Conservation (phyloP, 2,113 vertebrate species). For the Bujurquina vittata region DNA sequence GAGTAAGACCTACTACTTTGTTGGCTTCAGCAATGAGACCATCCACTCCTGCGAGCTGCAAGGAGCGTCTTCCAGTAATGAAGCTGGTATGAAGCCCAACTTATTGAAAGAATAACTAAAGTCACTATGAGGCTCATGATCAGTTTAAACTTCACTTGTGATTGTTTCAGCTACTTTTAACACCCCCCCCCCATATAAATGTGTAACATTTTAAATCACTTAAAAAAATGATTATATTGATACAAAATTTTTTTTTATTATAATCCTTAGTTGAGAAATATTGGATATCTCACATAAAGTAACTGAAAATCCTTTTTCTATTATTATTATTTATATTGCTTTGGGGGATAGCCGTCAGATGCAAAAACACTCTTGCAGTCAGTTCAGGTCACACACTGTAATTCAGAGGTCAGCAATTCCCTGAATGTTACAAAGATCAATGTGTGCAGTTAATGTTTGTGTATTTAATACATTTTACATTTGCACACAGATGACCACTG, state of each 20-base stretch:
- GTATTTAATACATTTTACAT: neutral
- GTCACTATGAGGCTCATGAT: neutral
- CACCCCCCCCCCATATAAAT: neutral
- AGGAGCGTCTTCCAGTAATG: accelerated
- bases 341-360: accelerated
- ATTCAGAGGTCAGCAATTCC: no score
- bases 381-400: neutral
- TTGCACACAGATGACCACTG: neutral
- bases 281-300: no score
- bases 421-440: neutral
- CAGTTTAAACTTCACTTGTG: neutral
- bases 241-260: no score
- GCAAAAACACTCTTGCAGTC: neutral
- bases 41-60: conserved; percentile 33
- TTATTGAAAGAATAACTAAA: accelerated
- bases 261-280: no score
- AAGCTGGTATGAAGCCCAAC: neutral
- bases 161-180: neutral
- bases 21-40: neutral
- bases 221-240: no score
- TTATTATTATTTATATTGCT: no score
- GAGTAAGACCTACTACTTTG: neutral
- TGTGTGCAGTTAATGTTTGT: neutral
- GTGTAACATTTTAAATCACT: accelerated
- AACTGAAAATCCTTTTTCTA: neutral